These are phyloP conservation scores for Cancer borealis DNA, from an alignment of 2,888 invertebrate genomes.

Conservation along the genomic window DNA sequence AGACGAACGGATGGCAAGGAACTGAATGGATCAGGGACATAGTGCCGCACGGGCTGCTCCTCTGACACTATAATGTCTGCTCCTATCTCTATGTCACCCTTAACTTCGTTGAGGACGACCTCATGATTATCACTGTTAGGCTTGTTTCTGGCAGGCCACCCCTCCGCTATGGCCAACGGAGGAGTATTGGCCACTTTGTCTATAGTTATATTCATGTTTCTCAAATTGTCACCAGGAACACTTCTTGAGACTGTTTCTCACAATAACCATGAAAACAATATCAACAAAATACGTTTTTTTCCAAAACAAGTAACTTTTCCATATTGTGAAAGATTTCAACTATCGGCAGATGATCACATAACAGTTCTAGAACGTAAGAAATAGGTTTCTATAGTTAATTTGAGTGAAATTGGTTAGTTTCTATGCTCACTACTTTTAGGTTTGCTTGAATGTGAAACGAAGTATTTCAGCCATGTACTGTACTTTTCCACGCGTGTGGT, in stretches of 20 bases:
- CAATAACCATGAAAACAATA: background rate
- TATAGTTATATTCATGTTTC: background rate
- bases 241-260: background rate
- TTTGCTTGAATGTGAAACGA: background rate
- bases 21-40: constrained; percentile 50
- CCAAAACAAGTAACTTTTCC: background rate
- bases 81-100: constrained; percentile 51
- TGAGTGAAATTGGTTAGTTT: background rate
- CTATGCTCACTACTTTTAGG: background rate
- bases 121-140: constrained; percentile 50
- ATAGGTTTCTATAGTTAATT: background rate
- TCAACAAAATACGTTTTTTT: background rate
- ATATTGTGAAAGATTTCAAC: constrained; percentile 4
- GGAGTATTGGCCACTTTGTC: constrained; percentile 71
- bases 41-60: constrained; percentile 55
- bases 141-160: constrained; percentile 53
- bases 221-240: too few relatives aligned
- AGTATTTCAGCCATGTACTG: background rate
- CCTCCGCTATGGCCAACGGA: constrained; percentile 50
- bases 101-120: constrained; percentile 30
- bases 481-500: background rate
- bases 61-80: background rate
- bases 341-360: background rate
- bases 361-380: background rate
- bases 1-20: background rate